Base-by-base conservation (phyloP, 2,888 invertebrate species). In the Spicauda simplicius region DNA sequence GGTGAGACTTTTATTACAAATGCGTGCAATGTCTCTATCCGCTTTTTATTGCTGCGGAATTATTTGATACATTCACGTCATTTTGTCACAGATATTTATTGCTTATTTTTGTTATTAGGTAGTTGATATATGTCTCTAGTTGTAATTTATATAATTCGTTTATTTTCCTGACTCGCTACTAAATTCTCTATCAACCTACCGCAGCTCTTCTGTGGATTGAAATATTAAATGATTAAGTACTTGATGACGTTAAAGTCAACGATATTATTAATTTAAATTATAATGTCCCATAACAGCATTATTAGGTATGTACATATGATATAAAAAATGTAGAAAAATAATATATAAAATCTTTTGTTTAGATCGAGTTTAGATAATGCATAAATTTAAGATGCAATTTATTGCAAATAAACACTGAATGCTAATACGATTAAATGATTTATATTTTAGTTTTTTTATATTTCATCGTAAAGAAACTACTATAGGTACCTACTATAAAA, bases 11-110 rank as follows among this genome's bases (percentile, higher is more conserved):
- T 92, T 93, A 93, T 92, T 92, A 91, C 92, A 85, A 89, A 92
- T 91, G 91, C 93, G 93, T 93, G 92, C 92, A 82, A 91, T 90
- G 92, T 90, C 93, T 92, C 91, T 90, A 91, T 93, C 88, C 86
- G 85, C 85, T 88, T 91, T 92, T 92, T 91, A 91, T 90, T 88
- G 86, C 85, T 79, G 71, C 79, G 82, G 85, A 86, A 88, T 85
- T 88, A 89, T 91, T 91, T 91, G 90, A 91, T 88, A 84, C 85
- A 87, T 87, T 86, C 83, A 77, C 74, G 78, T 85, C 85, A 86
- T 85, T 86, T 86, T 87, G 60, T 60, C 54, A 48, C 59, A 52
- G 37, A 19, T 80, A 82, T 85, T 86, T 84, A 85, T 87, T 82
- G 83, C 80, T 77, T 80, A 25, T 85, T 80, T 80, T 78, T 77